Evolutionary conservation across 2,113 vertebrate genomes (phyloP), one percentile per base, ranked within the genome.

Genomic region (Silurus meridionalis): DNA sequence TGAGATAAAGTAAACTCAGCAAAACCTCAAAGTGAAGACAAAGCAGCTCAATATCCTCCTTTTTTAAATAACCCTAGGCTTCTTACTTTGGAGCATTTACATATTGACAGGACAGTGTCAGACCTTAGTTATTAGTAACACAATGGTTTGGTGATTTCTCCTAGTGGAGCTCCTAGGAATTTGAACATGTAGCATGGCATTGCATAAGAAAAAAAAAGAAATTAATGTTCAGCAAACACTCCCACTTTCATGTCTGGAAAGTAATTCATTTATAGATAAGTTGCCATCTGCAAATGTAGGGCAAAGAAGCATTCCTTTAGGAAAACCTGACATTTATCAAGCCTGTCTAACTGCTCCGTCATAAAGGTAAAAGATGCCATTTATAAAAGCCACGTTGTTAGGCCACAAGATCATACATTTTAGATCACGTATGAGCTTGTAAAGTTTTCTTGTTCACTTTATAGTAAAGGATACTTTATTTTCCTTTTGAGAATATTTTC

Each of bases 241-340:
- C 28, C 23, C n/a, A 63, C 25, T 63, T 19, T n/a, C 46, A 23
- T 75, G 58, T 10, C 46, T 66, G 81, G 25, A 86, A 53, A 83
- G 66, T 83, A 81, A 81, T 84, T 84, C 74, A 83, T 82, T 88
- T 67, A 83, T 58, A 81, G 84, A 86, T 88, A 71, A 88, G 80
- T 80, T 58, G 60, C 81, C 21, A 81, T 78, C 74, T 83, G 74
- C 0, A 23, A 63, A 72, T 28, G 84, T 80, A 80, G 63, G 50
- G 57, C 71, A 85, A 83, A 85, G 74, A 55, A 74, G 53, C 21
- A 50, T 71, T 80, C 53, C 64, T 86, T n/a, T 58, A 71, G 79
- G 10, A 64, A 80, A 58, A 79, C 72, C 64, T 86, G 84, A 25
- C 63, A 80, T 88, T 66, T 66, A 88, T 83, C 74, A 60, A 28